Percentiles rank a stretch among this genome's conserved stretches.
These are phyloP conservation scores for Alces alces DNA, from an alignment of 2,113 vertebrate genomes.

Conservation along the genomic window DNA sequence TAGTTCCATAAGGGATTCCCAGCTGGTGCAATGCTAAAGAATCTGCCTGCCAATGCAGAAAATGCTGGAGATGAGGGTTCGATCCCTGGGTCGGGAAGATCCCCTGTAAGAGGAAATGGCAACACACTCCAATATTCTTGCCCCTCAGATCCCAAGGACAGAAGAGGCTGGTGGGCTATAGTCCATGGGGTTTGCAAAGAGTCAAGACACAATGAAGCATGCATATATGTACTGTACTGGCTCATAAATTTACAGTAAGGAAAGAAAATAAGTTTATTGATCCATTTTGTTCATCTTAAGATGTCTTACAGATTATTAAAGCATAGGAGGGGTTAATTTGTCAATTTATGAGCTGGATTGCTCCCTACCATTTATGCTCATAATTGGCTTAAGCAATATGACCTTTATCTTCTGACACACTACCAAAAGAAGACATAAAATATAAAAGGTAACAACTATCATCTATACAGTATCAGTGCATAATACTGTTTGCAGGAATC, in stretches of 20 bases:
- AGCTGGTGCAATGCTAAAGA: neutral
- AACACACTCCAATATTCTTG: neutral
- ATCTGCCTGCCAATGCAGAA: neutral
- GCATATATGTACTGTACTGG: neutral
- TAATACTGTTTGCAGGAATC: neutral
- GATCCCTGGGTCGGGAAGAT: neutral
- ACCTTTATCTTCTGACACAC: neutral
- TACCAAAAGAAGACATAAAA: neutral
- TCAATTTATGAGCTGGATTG: neutral
- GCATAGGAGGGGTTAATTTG: conserved; percentile 20
- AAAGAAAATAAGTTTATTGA: neutral
- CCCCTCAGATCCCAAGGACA: neutral
- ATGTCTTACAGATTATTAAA: neutral
- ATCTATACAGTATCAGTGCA: neutral
- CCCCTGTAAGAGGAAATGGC: neutral
- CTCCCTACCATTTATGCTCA: neutral
- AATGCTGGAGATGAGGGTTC: neutral
- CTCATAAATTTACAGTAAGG: conserved; percentile 18
- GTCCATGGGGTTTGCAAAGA: neutral
- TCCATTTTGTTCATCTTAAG: conserved; percentile 22
- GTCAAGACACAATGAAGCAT: neutral
- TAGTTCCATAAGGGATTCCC: neutral
- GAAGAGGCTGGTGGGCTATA: neutral
- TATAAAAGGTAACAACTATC: neutral
- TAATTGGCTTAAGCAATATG: neutral